Conservation (phyloP, 2,797 vertebrate genomes). For the Enteromius anoplus region DNA sequence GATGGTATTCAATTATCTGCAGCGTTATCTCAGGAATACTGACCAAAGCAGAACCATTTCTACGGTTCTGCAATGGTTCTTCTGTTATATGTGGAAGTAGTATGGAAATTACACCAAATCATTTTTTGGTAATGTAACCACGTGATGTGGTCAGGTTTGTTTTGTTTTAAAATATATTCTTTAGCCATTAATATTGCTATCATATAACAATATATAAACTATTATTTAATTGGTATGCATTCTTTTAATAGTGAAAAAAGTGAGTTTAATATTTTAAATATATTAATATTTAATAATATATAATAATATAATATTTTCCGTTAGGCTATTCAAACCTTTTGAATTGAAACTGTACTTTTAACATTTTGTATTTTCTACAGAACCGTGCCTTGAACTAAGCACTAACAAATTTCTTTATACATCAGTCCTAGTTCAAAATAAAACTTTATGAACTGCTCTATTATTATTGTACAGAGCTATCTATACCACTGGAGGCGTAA, state of each 20-base stretch:
- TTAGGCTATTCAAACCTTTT: not conserved
- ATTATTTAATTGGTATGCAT: not conserved
- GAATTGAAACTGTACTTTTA: not conserved
- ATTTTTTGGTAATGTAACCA: not conserved
- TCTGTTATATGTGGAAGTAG: constrained; percentile 51
- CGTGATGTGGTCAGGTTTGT: not conserved
- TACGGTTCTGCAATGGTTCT: constrained; percentile 48
- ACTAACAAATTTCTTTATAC: too few species aligned
- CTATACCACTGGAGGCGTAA: too few species aligned
- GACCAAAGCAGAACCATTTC: constrained; percentile 49
- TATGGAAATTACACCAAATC: not conserved
- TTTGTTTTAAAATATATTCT: not conserved
- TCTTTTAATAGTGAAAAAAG: not conserved
- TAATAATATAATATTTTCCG: not conserved
- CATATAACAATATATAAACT: not conserved
- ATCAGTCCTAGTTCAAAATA: too few species aligned
- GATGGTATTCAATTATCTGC: constrained; percentile 45
- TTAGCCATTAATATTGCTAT: not conserved
- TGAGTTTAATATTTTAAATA: too few species aligned
- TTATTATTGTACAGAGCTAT: too few species aligned
- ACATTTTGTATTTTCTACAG: not conserved
- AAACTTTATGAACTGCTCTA: too few species aligned
- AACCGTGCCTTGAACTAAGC: too few species aligned
- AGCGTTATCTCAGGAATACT: constrained; percentile 55
- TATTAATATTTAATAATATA: too few species aligned